A percentile compares a stretch with the other conserved stretches of the same genome.
Evolutionary conservation across 92 coral and sea anemone genomes (phyloP).

Genomic region (Palythoa caribaeorum): DNA sequence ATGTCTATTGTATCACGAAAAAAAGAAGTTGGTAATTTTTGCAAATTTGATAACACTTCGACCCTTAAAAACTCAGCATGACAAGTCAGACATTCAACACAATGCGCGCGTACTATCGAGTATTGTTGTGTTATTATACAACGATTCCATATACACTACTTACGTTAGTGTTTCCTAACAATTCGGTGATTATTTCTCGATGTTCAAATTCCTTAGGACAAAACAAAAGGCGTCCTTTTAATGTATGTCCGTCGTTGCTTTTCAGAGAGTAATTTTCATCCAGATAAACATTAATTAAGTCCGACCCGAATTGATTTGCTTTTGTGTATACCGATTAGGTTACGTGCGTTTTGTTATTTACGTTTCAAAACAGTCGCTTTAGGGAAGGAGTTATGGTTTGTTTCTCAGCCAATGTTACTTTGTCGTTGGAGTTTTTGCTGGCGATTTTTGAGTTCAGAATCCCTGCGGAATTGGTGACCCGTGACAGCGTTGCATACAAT

Average conservation of each 20-base stretch:
- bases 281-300: neutral
- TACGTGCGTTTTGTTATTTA: neutral
- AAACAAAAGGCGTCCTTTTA: no score
- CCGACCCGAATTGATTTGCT: neutral
- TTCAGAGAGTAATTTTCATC: neutral
- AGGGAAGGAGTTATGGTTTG: neutral
- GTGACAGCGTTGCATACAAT: constrained; percentile 8
- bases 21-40: no score
- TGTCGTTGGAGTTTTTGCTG: neutral
- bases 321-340: neutral
- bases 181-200: no score
- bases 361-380: neutral
- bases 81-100: no score
- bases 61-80: no score
- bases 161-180: no score
- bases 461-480: constrained; percentile 10
- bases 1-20: no score
- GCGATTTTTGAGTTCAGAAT: neutral
- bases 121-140: no score
- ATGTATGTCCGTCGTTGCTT: neutral
- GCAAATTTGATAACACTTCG: no score
- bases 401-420: neutral
- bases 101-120: no score
- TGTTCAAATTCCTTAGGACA: no score
- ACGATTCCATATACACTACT: no score